phyloP scores from a whole-genome alignment of 2,113 vertebrate species.

The Muntiacus muntjak region DNA sequence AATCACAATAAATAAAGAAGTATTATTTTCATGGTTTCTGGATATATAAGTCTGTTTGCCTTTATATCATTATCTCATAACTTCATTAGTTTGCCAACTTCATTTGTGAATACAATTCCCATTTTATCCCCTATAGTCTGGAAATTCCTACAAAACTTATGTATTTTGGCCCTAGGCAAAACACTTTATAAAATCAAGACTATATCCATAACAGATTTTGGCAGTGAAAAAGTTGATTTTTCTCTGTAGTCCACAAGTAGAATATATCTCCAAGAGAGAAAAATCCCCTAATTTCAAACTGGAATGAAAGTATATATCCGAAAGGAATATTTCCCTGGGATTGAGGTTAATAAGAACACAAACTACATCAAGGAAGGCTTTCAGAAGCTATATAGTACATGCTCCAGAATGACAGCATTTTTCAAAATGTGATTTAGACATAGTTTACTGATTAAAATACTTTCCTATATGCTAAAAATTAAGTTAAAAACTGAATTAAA shows the following conservation, averaged over 20 bases:
- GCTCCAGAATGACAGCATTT: not conserved
- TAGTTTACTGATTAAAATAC: not conserved
- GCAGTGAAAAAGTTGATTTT: slow-evolving; percentile 27
- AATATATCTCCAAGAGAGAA: not conserved
- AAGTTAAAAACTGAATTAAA: not conserved
- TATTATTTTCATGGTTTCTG: not conserved
- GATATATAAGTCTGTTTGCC: not conserved
- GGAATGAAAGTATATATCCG: slow-evolving; percentile 24
- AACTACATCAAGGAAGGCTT: not conserved
- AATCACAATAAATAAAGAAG: not conserved
- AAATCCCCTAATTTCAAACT: not conserved
- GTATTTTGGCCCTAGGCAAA: not conserved
- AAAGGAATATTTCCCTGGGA: not conserved
- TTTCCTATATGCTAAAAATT: not conserved
- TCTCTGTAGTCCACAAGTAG: not conserved
- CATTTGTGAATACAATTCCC: not conserved
- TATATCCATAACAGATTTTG: not conserved
- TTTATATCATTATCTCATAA: not conserved
- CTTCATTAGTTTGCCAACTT: slow-evolving; percentile 25
- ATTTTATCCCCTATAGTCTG: not conserved
- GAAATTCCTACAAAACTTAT: slow-evolving; percentile 13
- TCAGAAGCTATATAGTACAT: not conserved
- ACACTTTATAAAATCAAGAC: not conserved
- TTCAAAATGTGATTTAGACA: not conserved
- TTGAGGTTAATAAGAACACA: not conserved